Base-by-base conservation (phyloP, 2,113 vertebrate species). In the Grammomys surdaster region DNA sequence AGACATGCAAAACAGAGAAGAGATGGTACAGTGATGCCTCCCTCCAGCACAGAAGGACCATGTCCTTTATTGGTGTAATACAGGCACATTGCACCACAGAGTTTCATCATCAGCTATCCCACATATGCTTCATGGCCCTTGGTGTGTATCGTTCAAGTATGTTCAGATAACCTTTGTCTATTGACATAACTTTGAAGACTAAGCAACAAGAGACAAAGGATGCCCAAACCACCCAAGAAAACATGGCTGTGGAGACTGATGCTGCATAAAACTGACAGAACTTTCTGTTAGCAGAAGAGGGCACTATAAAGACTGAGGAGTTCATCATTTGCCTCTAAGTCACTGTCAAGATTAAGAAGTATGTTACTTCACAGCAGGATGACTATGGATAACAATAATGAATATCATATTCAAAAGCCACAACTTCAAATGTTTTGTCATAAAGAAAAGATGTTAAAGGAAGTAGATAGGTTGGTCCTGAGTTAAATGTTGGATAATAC, bases 151-250 rank as follows among this genome's bases (percentile, higher is more conserved):
- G 82, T 95, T 86, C 48, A 93, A 96, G 87, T 97, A 78, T 96
- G 94, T 93, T 97, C 93, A 94, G 75, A 96, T 93, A 96, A 92
- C 54, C 89, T 89, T 93, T 96, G 84, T 90, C 56, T 81, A 73
- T 88, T 97, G 89, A 97, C 96, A 96, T 96, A 95, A 94, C 87
- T 93, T 94, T 96, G 95, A 97, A 96, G 98, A 95, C 81, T 78
- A 98, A 96, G 94, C 77, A 89, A 69, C 86, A 91, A 95, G 26
- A 97, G 97, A 94, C 31, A 92, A 97, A 90, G 87, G 94, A 97
- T 97, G 70, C 72, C 93, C 22, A 96, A 97, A 60, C 54, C 65
- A 84, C 96, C 84, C 77, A 93, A 95, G 93, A n/a, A 97, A 65
- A 48, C 4, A 16, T 60, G 20, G 26, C 6, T 58, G 0, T 89